Conservation (phyloP, 2,113 vertebrate genomes). For the Thalassoma bifasciatum region DNA sequence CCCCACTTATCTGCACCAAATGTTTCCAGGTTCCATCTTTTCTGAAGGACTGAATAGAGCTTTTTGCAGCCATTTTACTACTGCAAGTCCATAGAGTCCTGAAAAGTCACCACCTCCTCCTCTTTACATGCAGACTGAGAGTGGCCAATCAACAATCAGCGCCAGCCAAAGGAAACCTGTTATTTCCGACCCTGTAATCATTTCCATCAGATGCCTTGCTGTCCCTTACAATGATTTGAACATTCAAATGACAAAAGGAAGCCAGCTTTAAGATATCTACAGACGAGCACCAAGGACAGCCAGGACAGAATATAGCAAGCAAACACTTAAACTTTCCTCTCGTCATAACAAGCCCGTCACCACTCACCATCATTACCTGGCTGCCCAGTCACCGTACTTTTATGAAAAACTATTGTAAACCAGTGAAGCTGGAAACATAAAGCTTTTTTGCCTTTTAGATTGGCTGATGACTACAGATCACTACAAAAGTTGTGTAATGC, state of each 20-base stretch:
- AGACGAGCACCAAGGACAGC: slow-evolving; percentile 62
- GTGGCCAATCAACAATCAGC: slow-evolving; percentile 86
- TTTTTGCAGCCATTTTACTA: slow-evolving; percentile 65
- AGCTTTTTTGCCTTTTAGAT: background rate
- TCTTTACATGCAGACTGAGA: slow-evolving; percentile 67
- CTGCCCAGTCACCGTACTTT: slow-evolving; percentile 20
- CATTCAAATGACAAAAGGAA: slow-evolving; percentile 74
- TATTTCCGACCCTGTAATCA: slow-evolving; percentile 85
- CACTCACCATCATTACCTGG: slow-evolving; percentile 21
- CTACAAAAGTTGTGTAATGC: too few relatives aligned
- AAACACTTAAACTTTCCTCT: slow-evolving; percentile 19
- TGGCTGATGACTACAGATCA: too few relatives aligned
- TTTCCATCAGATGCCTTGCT: slow-evolving; percentile 79
- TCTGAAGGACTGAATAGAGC: slow-evolving; percentile 22
- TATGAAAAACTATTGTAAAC: background rate
- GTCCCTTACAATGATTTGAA: slow-evolving; percentile 72
- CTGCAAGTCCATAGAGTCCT: slow-evolving; percentile 49
- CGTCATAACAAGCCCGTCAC: slow-evolving; percentile 27
- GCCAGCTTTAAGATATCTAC: slow-evolving; percentile 49
- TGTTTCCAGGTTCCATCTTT: slow-evolving; percentile 55
- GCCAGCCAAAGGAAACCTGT: slow-evolving; percentile 76
- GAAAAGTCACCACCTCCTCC: slow-evolving; percentile 64
- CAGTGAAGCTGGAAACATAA: background rate
- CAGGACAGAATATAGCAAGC: slow-evolving; percentile 22
- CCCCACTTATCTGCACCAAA: slow-evolving; percentile 43